Evolutionary conservation across 2,888 invertebrate species (phyloP), one percentile per base, ranked within the genome.

Genomic region (Thelaira solivaga): DNA sequence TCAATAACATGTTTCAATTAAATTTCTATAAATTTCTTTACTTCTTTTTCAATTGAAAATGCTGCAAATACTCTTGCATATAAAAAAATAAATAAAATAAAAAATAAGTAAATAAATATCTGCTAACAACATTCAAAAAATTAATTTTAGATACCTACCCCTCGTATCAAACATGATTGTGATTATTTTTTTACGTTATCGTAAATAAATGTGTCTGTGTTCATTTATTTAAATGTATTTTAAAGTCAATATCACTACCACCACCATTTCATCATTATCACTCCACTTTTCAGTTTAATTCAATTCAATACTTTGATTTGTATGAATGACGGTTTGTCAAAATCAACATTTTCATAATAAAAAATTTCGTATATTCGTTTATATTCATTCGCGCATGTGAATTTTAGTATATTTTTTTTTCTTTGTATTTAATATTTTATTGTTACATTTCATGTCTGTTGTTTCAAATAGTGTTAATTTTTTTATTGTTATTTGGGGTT

Each of bases 291-390:
- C 16, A 47, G 10, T 47, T 47, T 18, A 55, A 47, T 45, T 45
- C 43, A 61, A 29, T 68, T 26, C 73, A 74, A 78, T 74, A 74
- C 65, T 78, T 71, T 69, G 61, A 74, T 65, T 65, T 71, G 45
- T 55, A 34, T 45, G 51, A 11, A 13, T 29, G 26, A 51, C 51
- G 47, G 43, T 47, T 24, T 36, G 41, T 16, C 57, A 61, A 74
- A 74, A 36, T 34, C 51, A 55, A 22, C 45, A 67, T 59, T 43
- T 34, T 34, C 4, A 20, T 6, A 26, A 20, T 16, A 16, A 13
- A 39, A 43, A 61, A 16, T 7, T 20, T 4, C 31, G 18, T 10
- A 1, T 16, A 34, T 11, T 13, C 26, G 34, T 47, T 26, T 20
- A 47, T 49, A 8, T 55, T 55, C 41, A 43, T 67, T 7, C 41